Percentiles rank a stretch among this genome's conserved stretches.
These are phyloP conservation scores for Drosophila rubida DNA, from an alignment of 2,888 invertebrate species.

Conservation along the genomic window DNA sequence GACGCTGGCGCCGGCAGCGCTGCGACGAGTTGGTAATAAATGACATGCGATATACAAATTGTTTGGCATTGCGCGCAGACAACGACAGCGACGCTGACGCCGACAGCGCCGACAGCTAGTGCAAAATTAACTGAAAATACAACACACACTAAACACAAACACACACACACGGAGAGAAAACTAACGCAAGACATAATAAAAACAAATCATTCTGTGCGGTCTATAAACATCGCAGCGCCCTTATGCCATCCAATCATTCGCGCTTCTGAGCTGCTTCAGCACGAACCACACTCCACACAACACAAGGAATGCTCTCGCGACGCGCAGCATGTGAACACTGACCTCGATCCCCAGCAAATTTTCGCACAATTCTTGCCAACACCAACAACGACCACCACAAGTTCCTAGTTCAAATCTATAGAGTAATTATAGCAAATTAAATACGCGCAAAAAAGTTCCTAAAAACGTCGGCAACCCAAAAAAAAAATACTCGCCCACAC, in stretches of 20 bases:
- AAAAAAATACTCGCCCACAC: constrained; percentile 32
- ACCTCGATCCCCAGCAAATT: constrained; percentile 19
- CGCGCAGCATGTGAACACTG: constrained; percentile 45
- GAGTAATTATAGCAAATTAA: constrained; percentile 6
- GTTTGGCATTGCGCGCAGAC: constrained; percentile 71
- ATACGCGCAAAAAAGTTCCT: constrained; percentile 49
- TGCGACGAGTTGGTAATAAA: constrained; percentile 53
- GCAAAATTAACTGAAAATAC: constrained; percentile 31
- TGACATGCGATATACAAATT: constrained; percentile 69
- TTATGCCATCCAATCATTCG: constrained; percentile 72
- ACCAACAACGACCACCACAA: constrained; percentile 27
- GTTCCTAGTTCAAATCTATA: background rate
- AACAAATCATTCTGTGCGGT: constrained; percentile 15
- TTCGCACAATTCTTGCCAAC: constrained; percentile 68
- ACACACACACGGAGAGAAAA: no score
- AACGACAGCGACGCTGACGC: constrained; percentile 55
- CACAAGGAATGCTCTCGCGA: constrained; percentile 21
- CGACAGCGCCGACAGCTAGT: constrained; percentile 60
- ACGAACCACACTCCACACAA: constrained; percentile 28
- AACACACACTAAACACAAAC: no score
- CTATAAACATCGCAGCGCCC: constrained; percentile 73
- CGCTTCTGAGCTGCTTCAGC: constrained; percentile 48
- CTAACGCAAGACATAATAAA: constrained; percentile 3
- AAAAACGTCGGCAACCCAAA: constrained; percentile 43
- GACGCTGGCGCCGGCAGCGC: constrained; percentile 10